These are phyloP conservation scores for Lypha dubia DNA, from an alignment of 2,888 invertebrate species.

Conservation along the genomic window DNA sequence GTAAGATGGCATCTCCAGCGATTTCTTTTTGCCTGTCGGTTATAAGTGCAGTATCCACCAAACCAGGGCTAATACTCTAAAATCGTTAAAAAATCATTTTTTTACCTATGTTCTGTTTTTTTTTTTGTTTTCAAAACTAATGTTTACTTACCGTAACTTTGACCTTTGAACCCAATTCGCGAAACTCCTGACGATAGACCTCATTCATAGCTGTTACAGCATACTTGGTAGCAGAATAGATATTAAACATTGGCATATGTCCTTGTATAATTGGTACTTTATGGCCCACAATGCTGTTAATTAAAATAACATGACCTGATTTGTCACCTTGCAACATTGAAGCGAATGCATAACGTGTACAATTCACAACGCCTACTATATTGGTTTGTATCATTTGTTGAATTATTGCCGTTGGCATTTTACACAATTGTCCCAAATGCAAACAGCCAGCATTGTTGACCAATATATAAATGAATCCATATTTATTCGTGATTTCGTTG, in stretches of 20 bases:
- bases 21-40: constrained; percentile 81
- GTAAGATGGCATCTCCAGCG: constrained; percentile 83
- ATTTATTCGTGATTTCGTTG: constrained; percentile 82
- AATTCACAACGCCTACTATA: constrained; percentile 82
- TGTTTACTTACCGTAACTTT: constrained; percentile 80
- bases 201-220: constrained; percentile 86
- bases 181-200: constrained; percentile 85
- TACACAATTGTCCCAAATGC: constrained; percentile 73
- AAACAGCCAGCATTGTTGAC: constrained; percentile 86
- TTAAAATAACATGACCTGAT: constrained; percentile 83
- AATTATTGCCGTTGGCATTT: constrained; percentile 75
- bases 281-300: constrained; percentile 80
- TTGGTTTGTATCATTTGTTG: constrained; percentile 83
- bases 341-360: constrained; percentile 83
- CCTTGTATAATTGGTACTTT: constrained; percentile 73
- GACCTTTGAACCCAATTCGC: constrained; percentile 82
- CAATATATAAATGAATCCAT: constrained; percentile 85
- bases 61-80: constrained; percentile 87
- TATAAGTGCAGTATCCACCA: constrained; percentile 85
- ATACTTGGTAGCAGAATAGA: constrained; percentile 86
- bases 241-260: constrained; percentile 73
- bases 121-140: too few species aligned
- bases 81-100: constrained; percentile 5
- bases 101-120: neutral
- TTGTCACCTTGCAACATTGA: constrained; percentile 81